Evolutionary conservation across 2,113 vertebrate species (phyloP), one percentile per base, ranked within the genome.

Genomic region (Zosterops pallidus): DNA sequence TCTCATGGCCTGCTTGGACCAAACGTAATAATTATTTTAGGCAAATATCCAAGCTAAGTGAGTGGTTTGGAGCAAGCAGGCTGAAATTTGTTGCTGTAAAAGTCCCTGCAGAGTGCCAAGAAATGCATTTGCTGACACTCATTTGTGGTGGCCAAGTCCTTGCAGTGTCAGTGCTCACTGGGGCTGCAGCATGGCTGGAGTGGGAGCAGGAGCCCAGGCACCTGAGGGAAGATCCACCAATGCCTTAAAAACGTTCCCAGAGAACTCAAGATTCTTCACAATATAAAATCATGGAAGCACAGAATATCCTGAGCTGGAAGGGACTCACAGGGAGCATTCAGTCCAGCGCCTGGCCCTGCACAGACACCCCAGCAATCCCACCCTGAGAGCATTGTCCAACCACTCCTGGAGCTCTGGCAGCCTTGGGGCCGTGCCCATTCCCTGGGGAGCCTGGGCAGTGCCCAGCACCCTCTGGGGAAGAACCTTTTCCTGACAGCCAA

Each of bases 21-120:
- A 77, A 93, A 63, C 71, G 64, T 22, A 28, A 52, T 79, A 64
- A 91, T 95, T 97, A 56, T 96, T 97, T 94, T 95, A 95, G 97
- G 95, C 96, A 72, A 67, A 71, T 68, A 57, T 88, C 95, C 94
- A 97, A 72, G 71, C 67, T 79, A 92, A 96, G 91, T 81, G 92
- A 97, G 72, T 84, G 67, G 84, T 84, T 97, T 96, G 82, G 87
- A 96, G 84, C 72, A 67, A 81, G 74, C 68, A 70, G 42, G 53
- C 89, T 91, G 60, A 76, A 76, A 90, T 89, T 91, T 86, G 59
- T 89, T 93, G 81, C 87, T 80, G 59, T 88, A 68, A 28, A 95
- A 93, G 92, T 94, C 90, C 94, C 67, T 88, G 79, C 79, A 65
- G 56, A 90, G 68, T 70, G 84, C 68, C 71, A 65, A 63, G 87